phyloP scores from a whole-genome alignment of 37 sponge, comb jelly and placozoan species.

The Lycopodina hypogea region DNA sequence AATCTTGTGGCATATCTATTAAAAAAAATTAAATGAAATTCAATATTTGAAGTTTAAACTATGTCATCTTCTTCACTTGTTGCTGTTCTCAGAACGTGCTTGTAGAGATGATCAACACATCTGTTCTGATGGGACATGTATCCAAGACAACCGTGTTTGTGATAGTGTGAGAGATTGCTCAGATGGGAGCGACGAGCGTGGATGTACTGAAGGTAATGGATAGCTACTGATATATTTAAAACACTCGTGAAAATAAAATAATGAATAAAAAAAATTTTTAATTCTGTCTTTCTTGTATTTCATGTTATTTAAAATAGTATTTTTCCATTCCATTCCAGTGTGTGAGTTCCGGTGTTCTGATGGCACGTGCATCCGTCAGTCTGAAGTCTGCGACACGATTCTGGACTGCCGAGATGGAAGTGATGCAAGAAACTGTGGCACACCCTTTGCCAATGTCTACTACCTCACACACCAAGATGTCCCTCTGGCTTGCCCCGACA shows the following conservation, averaged over 20 bases:
- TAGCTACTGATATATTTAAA: too few relatives aligned
- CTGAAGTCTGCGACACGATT: constrained; percentile 8
- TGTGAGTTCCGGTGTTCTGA: constrained; percentile 13
- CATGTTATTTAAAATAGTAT: too few relatives aligned
- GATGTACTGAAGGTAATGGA: neutral
- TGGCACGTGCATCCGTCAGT: constrained; percentile 5
- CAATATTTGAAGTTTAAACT: too few relatives aligned
- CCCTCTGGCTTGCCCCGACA: constrained; percentile 8
- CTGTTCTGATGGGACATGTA: constrained; percentile 6
- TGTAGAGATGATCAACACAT: neutral
- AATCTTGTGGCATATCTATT: too few relatives aligned
- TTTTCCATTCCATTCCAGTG: neutral
- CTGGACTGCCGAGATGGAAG: constrained; percentile 20
- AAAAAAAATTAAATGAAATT: too few relatives aligned
- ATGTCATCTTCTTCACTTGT: too few relatives aligned
- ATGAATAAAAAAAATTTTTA: too few relatives aligned
- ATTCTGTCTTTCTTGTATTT: too few relatives aligned
- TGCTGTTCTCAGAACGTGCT: too few relatives aligned
- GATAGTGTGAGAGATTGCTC: constrained; percentile 14
- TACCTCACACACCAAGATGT: neutral
- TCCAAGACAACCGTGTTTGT: neutral
- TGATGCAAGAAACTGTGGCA: constrained; percentile 5
- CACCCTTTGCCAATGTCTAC: neutral
- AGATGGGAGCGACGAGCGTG: constrained; percentile 2
- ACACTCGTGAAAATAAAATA: too few relatives aligned